Percentiles rank a stretch among this genome's conserved stretches.
These are phyloP conservation scores for Eurystomus gularis DNA, from an alignment of 2,113 vertebrate genomes.

Conservation along the genomic window DNA sequence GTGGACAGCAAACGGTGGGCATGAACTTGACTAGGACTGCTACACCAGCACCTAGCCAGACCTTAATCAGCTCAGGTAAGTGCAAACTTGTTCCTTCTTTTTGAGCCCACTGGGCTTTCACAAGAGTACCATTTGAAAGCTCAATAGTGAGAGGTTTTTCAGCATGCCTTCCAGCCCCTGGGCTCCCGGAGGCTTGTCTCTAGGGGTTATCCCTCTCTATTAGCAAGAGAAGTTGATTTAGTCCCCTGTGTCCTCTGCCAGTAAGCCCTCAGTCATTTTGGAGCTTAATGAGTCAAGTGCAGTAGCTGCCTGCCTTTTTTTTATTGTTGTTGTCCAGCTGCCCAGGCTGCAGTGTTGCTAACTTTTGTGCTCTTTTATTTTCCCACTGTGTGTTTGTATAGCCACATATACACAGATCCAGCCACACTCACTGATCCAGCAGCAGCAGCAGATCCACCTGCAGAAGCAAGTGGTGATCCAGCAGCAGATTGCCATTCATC, in stretches of 20 bases:
- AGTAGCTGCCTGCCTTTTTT: neutral
- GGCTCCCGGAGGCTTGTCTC: neutral
- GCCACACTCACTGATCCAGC: slow-evolving; percentile 81
- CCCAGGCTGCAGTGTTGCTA: neutral
- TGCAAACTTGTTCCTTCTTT: neutral
- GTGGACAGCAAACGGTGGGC: slow-evolving; percentile 76
- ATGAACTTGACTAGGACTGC: slow-evolving; percentile 82
- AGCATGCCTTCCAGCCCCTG: accelerated
- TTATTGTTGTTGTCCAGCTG: neutral
- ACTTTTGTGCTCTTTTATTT: neutral
- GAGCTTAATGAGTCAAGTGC: neutral
- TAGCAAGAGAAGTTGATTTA: neutral
- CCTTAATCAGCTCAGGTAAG: slow-evolving; percentile 80
- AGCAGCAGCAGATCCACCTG: slow-evolving; percentile 84
- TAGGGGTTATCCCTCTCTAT: neutral
- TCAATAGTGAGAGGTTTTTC: neutral
- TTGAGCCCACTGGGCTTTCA: neutral
- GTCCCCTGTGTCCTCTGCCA: neutral
- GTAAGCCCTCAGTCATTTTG: neutral
- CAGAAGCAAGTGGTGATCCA: slow-evolving; percentile 85
- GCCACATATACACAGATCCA: slow-evolving; percentile 84
- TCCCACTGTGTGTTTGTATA: neutral
- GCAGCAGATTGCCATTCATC: slow-evolving; percentile 83
- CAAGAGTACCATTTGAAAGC: neutral
- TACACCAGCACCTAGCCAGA: slow-evolving; percentile 82